Evolutionary conservation across 2,888 invertebrate genomes (phyloP), one percentile per base, ranked within the genome.

Genomic region (Hirtodrosophila confusa): DNA sequence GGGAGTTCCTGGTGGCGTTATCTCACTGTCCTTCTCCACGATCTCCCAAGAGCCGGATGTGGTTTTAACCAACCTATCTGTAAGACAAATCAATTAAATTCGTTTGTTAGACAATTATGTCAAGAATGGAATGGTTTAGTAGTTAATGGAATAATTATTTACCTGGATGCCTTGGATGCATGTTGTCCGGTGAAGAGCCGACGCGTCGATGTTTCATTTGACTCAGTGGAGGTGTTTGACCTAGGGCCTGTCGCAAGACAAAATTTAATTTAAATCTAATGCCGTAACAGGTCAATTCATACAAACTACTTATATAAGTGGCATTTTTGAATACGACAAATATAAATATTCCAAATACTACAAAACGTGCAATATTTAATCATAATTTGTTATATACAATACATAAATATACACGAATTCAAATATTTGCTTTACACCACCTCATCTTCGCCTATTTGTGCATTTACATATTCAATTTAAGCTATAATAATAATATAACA

Each of bases 1-100:
- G 40, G 97, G 97, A n/a, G 97, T 97, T 54, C 97, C 96, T 2
- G 96, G 96, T 45, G 96, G 96, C 17, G 95, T 95, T n/a, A 93
- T 75, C 78, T 92, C 92, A 33, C 86, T 86, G 54, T 91, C 91
- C 70, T 90, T 91, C 68, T 92, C 92, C 2, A 89, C 80, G 39
- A 91, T 73, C 70, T 91, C 92, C 91, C 91, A 92, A 9, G 91
- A 91, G n/a, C 91, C 91, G 2, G 91, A 91, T 3, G 90, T 90
- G 1, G 91, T 88, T 87, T 91, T 91, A 2, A 87, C 80, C 54
- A 89, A 86, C 11, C 91, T 90, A 84, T 91, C 91, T 91, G 47
- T 4, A 43, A 39, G 17, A 58, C 24, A 31, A 8, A 29, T 8
- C 27, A 45, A 36, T 17, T 10, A 8, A 4, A 35, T 27, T 29